These are phyloP conservation scores for Sternotherus odoratus DNA, from an alignment of 2,797 vertebrate genomes.

Conservation along the genomic window DNA sequence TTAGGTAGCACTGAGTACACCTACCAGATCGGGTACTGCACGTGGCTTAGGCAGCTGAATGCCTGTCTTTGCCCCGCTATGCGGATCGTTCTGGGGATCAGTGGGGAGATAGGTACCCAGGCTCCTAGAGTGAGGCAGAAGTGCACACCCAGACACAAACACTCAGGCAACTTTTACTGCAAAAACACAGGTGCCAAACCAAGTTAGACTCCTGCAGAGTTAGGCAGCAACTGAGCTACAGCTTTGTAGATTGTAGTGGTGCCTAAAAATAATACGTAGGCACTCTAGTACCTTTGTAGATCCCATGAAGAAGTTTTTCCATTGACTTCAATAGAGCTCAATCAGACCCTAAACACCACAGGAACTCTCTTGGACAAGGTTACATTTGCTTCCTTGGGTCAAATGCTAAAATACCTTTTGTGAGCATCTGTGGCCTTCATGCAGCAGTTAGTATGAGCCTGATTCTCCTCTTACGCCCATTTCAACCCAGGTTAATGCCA, in stretches of 20 bases:
- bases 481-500: neutral
- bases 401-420: neutral
- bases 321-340: neutral
- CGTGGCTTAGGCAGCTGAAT: neutral
- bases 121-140: neutral
- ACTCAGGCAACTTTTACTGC: neutral
- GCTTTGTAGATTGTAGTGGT: neutral
- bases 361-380: neutral
- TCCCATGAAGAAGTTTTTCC: neutral
- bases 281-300: neutral
- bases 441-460: neutral
- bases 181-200: neutral
- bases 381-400: neutral
- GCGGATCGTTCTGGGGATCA: neutral
- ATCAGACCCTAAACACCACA: neutral
- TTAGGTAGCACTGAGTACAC: neutral
- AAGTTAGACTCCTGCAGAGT: neutral
- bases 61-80: neutral
- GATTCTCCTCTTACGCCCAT: neutral
- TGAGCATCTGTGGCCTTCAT: neutral
- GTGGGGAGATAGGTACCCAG: neutral
- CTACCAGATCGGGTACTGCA: neutral
- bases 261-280: neutral
- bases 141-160: neutral
- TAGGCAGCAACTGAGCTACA: neutral